A percentile compares a stretch with the other conserved stretches of the same genome.
These are phyloP conservation scores for Drosophila flavopinicola DNA, from an alignment of 2,888 invertebrate species.

Conservation along the genomic window DNA sequence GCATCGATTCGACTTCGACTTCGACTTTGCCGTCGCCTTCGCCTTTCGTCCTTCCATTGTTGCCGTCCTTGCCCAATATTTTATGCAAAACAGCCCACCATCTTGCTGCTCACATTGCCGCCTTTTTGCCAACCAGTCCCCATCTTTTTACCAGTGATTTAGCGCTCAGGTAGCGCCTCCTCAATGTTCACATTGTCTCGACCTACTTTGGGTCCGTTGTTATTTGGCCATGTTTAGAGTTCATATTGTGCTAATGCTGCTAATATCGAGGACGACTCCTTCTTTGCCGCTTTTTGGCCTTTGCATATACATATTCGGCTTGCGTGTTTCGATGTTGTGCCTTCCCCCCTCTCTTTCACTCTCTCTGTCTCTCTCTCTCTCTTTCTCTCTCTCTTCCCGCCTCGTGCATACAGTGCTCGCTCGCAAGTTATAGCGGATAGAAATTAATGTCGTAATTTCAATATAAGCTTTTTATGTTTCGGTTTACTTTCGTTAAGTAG, in stretches of 20 bases:
- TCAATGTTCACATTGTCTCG: constrained; percentile 33
- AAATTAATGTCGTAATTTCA: too few species aligned
- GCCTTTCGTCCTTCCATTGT: constrained; percentile 17
- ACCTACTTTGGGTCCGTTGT: constrained; percentile 62
- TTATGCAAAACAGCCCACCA: constrained; percentile 64
- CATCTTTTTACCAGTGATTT: constrained; percentile 28
- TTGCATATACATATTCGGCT: neutral
- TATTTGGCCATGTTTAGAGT: constrained; percentile 53
- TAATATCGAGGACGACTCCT: constrained; percentile 14
- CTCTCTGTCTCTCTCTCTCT: neutral
- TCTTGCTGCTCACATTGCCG: neutral
- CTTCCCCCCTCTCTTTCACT: neutral
- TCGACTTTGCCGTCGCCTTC: too few species aligned
- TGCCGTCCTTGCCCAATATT: constrained; percentile 62
- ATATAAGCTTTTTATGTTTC: too few species aligned
- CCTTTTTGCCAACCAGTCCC: neutral
- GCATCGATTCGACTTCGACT: constrained; percentile 14
- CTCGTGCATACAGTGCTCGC: neutral
- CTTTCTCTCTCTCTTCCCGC: neutral
- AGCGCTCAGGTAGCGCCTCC: constrained; percentile 28
- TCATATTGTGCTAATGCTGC: constrained; percentile 33
- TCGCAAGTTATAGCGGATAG: too few species aligned
- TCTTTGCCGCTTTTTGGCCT: neutral
- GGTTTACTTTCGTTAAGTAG: too few species aligned
- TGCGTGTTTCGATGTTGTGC: neutral